phyloP scores from a whole-genome alignment of 2,797 vertebrate species.

The Thaleichthys pacificus region DNA sequence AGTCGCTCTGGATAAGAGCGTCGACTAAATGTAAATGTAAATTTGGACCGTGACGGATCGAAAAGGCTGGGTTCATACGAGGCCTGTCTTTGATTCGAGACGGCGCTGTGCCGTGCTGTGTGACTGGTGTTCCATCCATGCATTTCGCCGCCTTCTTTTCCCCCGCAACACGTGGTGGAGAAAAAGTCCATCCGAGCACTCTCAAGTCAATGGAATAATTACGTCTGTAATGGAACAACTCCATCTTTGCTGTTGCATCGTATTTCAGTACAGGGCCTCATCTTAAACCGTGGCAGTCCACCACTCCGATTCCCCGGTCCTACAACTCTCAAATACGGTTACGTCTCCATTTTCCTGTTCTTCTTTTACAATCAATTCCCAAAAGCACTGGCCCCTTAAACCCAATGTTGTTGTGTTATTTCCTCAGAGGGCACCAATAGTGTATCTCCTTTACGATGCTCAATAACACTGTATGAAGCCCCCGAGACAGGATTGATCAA shows the following conservation, averaged over 20 bases:
- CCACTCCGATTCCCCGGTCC: constrained; percentile 18
- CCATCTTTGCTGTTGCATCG: background rate
- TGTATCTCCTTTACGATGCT: constrained; percentile 49
- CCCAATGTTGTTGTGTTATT: constrained; percentile 37
- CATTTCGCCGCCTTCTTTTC: background rate
- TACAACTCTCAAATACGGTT: constrained; percentile 1
- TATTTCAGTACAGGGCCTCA: constrained; percentile 11
- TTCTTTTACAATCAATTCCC: constrained; percentile 16
- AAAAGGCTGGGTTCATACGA: background rate
- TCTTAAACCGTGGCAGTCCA: constrained; percentile 20
- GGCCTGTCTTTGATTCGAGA: background rate
- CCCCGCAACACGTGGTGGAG: background rate
- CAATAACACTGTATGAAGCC: constrained; percentile 54
- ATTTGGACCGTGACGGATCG: background rate
- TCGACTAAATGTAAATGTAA: no score
- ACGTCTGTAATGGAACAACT: background rate
- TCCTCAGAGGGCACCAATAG: constrained; percentile 55
- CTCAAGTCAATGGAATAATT: background rate
- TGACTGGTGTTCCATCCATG: background rate
- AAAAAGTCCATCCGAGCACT: background rate
- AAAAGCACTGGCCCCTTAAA: constrained; percentile 5
- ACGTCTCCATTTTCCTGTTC: constrained; percentile 3
- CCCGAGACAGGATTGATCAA: constrained; percentile 56
- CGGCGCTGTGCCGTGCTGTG: no score
- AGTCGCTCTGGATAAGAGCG: no score